Evolutionary conservation across 2,797 vertebrate species (phyloP).

Genomic region (Cyclopterus lumpus): DNA sequence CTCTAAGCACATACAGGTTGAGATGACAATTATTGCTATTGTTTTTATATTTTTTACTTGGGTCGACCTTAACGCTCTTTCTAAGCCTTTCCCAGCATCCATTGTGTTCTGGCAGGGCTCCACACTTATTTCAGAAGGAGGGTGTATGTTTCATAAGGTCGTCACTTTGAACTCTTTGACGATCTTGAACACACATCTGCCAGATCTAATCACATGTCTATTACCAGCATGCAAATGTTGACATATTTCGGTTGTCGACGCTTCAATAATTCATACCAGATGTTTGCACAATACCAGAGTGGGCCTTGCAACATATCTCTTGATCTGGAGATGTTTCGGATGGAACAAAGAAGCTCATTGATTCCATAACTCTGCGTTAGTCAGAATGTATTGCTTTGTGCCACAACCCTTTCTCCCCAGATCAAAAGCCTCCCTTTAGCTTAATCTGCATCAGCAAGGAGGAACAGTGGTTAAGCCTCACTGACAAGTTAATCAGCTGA

Average conservation of each 20-base stretch:
- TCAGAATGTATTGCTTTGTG: not conserved
- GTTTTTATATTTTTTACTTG: conserved; percentile 7
- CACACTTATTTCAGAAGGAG: not conserved
- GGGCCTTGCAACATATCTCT: conserved; percentile 28
- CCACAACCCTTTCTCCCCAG: not conserved
- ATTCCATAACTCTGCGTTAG: not conserved
- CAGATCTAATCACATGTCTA: conserved; percentile 36
- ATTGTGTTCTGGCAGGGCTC: not conserved
- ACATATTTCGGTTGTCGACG: conserved; percentile 41
- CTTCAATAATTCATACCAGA: conserved; percentile 59
- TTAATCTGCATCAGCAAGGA: too few relatives aligned
- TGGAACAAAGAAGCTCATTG: not conserved
- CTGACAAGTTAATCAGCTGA: not conserved
- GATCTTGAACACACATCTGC: conserved; percentile 22
- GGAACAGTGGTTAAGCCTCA: not conserved
- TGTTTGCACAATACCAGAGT: conserved; percentile 49
- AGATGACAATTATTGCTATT: conserved; percentile 1
- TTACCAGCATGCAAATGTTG: conserved; percentile 39
- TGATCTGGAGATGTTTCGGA: conserved; percentile 31
- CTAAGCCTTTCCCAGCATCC: not conserved
- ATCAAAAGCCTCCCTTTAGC: not conserved
- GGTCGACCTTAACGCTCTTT: not conserved
- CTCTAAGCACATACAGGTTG: not conserved
- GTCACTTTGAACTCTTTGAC: conserved; percentile 14
- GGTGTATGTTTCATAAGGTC: not conserved